Conservation (phyloP, 35 echinoderm and acorn worm species). For the Anneissia japonica region DNA sequence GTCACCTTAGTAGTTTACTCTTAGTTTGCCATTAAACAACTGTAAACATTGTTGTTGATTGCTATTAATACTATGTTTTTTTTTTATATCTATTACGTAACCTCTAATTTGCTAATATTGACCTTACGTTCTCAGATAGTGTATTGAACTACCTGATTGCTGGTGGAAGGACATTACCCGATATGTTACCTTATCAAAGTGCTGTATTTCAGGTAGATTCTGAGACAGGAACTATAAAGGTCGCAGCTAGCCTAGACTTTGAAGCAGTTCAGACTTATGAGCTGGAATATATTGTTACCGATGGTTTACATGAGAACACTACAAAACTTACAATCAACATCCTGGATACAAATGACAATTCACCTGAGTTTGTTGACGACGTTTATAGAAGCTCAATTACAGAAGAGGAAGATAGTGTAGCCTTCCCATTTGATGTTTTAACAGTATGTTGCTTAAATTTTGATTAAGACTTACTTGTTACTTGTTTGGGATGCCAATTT, state of each 20-base stretch:
- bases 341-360: constrained; percentile 67
- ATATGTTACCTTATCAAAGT: not conserved
- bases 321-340: constrained; percentile 53
- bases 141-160: not conserved
- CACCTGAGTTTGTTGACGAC: constrained; percentile 40
- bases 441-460: too few species aligned
- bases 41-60: too few species aligned
- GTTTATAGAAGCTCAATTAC: too few species aligned
- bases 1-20: too few species aligned
- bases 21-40: too few species aligned
- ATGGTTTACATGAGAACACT: constrained; percentile 47
- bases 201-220: constrained; percentile 71
- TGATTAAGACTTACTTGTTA: too few species aligned
- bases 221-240: constrained; percentile 38
- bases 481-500: too few species aligned
- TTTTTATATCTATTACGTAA: too few species aligned
- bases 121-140: not conserved
- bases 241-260: constrained; percentile 69
- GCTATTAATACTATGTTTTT: too few species aligned
- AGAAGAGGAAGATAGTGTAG: too few species aligned
- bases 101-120: too few species aligned
- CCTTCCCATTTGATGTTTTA: too few species aligned
- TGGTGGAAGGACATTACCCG: not conserved
- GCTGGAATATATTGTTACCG: constrained; percentile 68
- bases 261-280: constrained; percentile 39